Base-by-base conservation (phyloP, 2,113 vertebrate species). In the Tretioscincus oriximinensis region DNA sequence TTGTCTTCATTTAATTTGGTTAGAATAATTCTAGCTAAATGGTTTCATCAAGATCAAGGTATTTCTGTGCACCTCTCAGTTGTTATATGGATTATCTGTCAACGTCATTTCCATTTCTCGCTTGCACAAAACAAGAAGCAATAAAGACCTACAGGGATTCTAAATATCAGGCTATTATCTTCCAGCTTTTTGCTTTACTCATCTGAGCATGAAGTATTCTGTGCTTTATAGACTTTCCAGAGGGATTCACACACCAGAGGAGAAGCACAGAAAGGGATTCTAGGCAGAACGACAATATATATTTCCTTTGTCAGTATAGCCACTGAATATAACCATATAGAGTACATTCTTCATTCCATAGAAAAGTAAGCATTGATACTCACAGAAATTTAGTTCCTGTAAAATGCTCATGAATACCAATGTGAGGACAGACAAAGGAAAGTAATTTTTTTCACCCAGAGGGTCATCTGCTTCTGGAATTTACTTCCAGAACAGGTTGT, bases 61-160 rank as follows among this genome's bases (percentile, higher is more conserved):
- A 29, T 28, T 26, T 45, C 45, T 61, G 74, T 63, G 58, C 31
- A 45, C 12, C 35, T 64, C 11, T 64, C 74, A 64, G 31, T 35
- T 18, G 60, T 45, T 64, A 35, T 64, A 76, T 76, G 31, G 58
- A 76, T 76, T 64, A 76, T 7, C 60, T 64, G 74, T 64, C 74
- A 45, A 45, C 31, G 1, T 45, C 9, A 12, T 76, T 63, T 76
- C 60, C 16, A 63, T 20, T 76, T n/a, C 24, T 18, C 60, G 64
- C 12, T 61, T 35, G 63, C 29, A 6, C 60, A 11, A 45, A 18
- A 14, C 9, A 18, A 54, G 72, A 51, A 29, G 49, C 8, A 58
- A 58, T 58, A 31, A 29, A 73, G 49, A 9, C 8, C 18, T 51
- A 73, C n/a, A 29, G 7, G 20, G 49, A 73, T 73, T 73, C n/a